Conservation (phyloP, 2,888 invertebrate species). For the Drosophila mulleri region DNA sequence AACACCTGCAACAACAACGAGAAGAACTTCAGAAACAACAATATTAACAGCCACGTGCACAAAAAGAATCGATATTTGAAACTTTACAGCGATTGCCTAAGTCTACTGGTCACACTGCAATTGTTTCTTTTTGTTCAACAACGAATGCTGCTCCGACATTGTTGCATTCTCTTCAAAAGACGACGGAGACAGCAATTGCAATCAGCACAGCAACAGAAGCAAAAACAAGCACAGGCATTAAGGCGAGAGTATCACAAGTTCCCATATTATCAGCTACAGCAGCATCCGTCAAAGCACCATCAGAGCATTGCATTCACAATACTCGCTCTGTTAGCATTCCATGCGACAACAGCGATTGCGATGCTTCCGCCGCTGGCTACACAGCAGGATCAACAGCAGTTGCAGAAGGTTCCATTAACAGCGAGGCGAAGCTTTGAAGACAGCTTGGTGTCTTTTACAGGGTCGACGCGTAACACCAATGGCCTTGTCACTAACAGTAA, state of each 20-base stretch:
- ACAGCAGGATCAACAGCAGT: slow-evolving; percentile 17
- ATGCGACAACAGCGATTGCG: slow-evolving; percentile 57
- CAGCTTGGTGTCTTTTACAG: slow-evolving; percentile 1
- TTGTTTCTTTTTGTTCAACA: slow-evolving; percentile 51
- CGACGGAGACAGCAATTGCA: slow-evolving; percentile 34
- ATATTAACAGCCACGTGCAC: slow-evolving; percentile 23
- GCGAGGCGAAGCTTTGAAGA: background rate
- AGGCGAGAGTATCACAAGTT: slow-evolving; percentile 14
- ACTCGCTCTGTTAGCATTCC: slow-evolving; percentile 63
- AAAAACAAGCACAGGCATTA: slow-evolving; percentile 13
- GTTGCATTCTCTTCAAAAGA: slow-evolving; percentile 53
- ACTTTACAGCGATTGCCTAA: slow-evolving; percentile 42
- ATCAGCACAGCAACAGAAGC: slow-evolving; percentile 9
- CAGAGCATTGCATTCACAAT: slow-evolving; percentile 58
- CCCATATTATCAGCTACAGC: slow-evolving; percentile 27
- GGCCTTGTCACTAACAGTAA: background rate
- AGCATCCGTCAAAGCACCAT: slow-evolving; percentile 18
- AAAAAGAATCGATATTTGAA: slow-evolving; percentile 25
- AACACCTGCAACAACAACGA: background rate
- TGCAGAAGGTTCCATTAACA: slow-evolving; percentile 2
- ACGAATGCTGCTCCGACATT: slow-evolving; percentile 46
- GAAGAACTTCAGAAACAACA: slow-evolving; percentile 9
- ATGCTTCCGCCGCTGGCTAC: slow-evolving; percentile 24
- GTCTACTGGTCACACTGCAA: slow-evolving; percentile 61
- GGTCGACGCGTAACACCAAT: background rate